A percentile compares a stretch with the other conserved stretches of the same genome.
phyloP scores from a whole-genome alignment of 2,113 vertebrate species.

The Leucopsar rothschildi region DNA sequence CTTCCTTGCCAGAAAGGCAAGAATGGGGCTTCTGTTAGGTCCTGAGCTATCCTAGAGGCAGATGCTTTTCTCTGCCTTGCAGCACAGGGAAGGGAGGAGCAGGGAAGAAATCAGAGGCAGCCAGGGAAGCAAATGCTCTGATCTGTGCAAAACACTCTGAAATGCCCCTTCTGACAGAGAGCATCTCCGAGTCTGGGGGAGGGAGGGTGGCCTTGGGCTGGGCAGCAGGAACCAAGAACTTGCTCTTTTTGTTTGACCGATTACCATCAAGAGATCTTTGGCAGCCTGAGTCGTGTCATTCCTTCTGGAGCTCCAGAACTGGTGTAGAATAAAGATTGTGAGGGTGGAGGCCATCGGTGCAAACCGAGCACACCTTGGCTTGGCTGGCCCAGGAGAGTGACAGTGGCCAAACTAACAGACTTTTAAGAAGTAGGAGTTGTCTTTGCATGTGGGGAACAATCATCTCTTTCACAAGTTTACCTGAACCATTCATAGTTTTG shows the following conservation, averaged over 20 bases:
- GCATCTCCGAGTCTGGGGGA: no score
- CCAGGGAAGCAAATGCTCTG: not conserved
- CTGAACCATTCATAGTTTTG: not conserved
- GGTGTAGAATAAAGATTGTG: fast-evolving
- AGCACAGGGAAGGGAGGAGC: not conserved
- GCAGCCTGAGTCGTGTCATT: not conserved
- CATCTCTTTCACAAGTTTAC: not conserved
- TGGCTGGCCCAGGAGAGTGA: not conserved
- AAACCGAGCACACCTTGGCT: fast-evolving
- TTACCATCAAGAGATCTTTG: not conserved
- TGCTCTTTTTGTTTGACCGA: not conserved
- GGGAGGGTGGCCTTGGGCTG: not conserved
- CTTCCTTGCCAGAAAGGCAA: constrained; percentile 34
- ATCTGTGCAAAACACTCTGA: not conserved
- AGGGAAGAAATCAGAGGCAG: not conserved
- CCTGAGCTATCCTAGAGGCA: not conserved
- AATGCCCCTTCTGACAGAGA: not conserved
- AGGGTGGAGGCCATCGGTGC: fast-evolving
- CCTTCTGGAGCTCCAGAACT: not conserved
- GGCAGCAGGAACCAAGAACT: not conserved
- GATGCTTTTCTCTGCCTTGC: not conserved
- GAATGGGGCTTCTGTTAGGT: constrained; percentile 13
- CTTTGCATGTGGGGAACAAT: not conserved
- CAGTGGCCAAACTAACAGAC: not conserved
- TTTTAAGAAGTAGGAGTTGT: not conserved